Base-by-base conservation (phyloP, 1,140 invertebrate genomes). In the Colletes latitarsis region DNA sequence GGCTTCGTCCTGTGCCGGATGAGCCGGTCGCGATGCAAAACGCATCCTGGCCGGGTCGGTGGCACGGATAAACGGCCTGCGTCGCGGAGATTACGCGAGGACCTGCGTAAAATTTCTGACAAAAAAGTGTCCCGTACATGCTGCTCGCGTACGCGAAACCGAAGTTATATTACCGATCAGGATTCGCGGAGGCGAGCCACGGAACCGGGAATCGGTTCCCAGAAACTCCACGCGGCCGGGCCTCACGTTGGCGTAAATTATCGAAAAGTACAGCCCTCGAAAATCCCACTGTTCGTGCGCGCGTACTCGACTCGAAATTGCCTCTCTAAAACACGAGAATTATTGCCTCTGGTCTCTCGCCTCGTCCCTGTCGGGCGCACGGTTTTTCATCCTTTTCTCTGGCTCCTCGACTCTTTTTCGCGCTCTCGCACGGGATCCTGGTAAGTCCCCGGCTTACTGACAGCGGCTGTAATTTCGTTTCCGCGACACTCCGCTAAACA, bases 281-380 rank as follows among this genome's bases (percentile, higher is more conserved):
- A 85, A 86, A 82, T 82, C 71, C 49, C 75, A 64, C 66, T 76
- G 74, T 66, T 69, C 57, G 82, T 66, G 77, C 17, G 63, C 67
- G 82, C 72, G 70, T 66, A 85, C 77, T 81, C 83, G 62, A 73
- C 76, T 62, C 60, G 66, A 82, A 85, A 85, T 86, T 83, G 75
- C 84, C 85, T 77, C 85, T 77, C 84, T 86, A 88, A 88, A 85
- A 83, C 78, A 86, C 52, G 86, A 87, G 84, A 88, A 88, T 85
- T 88, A 88, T 88, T 84, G 77, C 83, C 83, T 57, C 46, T 63
- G 67, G 75, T 30, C 52, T 72, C 64, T 63, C 49, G 58, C 67
- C 76, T 63, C 41, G 46, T 72, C 60, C 73, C 70, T 41, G 69
- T 78, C 70, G 53, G 46, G 58, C 49, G 19, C 14, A 49, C 49